phyloP scores from a whole-genome alignment of 2,113 vertebrate species.

The Scomber scombrus region DNA sequence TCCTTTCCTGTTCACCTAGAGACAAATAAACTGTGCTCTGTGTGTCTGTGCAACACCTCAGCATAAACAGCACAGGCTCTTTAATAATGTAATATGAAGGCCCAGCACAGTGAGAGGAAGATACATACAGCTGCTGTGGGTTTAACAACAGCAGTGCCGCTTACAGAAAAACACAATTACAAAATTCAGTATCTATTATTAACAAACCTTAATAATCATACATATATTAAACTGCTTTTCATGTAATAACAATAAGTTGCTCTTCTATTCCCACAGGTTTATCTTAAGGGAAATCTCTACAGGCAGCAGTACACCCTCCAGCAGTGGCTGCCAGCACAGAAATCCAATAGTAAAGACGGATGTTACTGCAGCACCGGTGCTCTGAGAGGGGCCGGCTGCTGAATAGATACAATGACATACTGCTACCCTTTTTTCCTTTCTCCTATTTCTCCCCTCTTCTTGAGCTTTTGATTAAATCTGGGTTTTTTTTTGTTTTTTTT shows the following conservation, averaged over 20 bases:
- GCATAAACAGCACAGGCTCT: too few species aligned
- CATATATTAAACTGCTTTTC: too few species aligned
- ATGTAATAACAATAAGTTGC: too few species aligned
- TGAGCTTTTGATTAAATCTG: background rate
- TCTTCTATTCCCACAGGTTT: background rate
- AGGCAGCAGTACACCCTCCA: background rate
- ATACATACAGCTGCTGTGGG: too few species aligned
- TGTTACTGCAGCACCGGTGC: slow-evolving; percentile 24
- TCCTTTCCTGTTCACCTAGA: too few species aligned
- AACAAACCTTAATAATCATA: background rate
- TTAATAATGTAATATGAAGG: too few species aligned
- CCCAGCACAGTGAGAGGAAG: too few species aligned
- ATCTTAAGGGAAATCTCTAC: background rate
- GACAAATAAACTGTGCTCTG: too few species aligned
- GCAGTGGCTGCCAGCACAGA: slow-evolving; percentile 9
- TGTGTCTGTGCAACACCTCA: too few species aligned
- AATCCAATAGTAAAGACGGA: slow-evolving; percentile 47
- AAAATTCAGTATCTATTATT: too few species aligned
- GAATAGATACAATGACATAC: slow-evolving; percentile 9
- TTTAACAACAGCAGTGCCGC: too few species aligned
- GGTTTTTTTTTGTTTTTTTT: background rate
- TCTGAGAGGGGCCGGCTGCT: slow-evolving; percentile 2
- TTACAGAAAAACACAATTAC: too few species aligned
- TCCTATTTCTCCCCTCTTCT: slow-evolving; percentile 1
- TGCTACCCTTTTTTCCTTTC: slow-evolving; percentile 3